Conservation (phyloP, 1,140 invertebrate species). For the Hypsibius dujardini region DNA sequence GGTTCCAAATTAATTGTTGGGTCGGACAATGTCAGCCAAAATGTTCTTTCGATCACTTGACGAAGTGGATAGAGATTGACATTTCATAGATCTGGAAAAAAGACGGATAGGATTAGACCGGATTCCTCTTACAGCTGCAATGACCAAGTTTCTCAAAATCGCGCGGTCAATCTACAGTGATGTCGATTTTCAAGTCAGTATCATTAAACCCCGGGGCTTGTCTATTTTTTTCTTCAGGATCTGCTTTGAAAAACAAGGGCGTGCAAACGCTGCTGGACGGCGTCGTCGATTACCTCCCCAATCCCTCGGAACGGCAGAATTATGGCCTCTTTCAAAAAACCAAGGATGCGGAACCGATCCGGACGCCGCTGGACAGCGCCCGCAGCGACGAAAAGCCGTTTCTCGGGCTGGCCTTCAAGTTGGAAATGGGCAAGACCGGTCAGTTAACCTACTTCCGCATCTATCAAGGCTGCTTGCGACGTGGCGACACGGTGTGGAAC, state of each 20-base stretch:
- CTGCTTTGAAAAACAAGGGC: slow-evolving; percentile 95
- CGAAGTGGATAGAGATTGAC: too few relatives aligned
- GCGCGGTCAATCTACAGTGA: too few relatives aligned
- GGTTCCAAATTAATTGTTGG: too few relatives aligned
- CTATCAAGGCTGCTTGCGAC: slow-evolving; percentile 80
- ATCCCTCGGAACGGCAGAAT: slow-evolving; percentile 84
- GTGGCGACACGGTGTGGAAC: slow-evolving; percentile 73
- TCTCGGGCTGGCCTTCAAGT: slow-evolving; percentile 84
- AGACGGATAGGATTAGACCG: too few relatives aligned
- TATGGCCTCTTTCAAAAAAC: slow-evolving; percentile 44
- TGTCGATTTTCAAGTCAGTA: too few relatives aligned
- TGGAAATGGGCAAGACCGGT: slow-evolving; percentile 84
- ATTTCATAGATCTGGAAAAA: too few relatives aligned
- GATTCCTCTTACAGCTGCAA: too few relatives aligned
- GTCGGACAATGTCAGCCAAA: too few relatives aligned
- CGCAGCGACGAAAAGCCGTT: slow-evolving; percentile 56
- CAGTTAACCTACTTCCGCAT: slow-evolving; percentile 92
- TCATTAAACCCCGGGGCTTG: too few relatives aligned
- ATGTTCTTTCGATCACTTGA: too few relatives aligned
- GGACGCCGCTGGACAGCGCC: slow-evolving; percentile 54
- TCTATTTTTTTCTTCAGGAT: slow-evolving; percentile 38
- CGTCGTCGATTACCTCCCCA: slow-evolving; percentile 71
- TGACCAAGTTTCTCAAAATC: too few relatives aligned
- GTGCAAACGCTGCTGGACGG: slow-evolving; percentile 83
- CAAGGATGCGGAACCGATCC: slow-evolving; percentile 34